Conservation (phyloP, 2,797 vertebrate species). For the Alca torda region DNA sequence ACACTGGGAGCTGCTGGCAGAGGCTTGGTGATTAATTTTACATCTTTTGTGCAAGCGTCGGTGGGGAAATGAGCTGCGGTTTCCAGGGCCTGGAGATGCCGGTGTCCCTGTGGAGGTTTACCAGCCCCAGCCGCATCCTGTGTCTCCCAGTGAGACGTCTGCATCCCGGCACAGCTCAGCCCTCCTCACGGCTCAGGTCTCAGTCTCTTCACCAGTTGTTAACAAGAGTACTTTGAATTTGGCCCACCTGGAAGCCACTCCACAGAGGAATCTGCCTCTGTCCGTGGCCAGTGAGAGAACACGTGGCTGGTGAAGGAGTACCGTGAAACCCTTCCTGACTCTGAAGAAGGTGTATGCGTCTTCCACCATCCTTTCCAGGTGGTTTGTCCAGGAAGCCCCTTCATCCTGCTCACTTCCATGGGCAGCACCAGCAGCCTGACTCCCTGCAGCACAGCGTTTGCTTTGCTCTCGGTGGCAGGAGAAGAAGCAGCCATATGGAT, state of each 20-base stretch:
- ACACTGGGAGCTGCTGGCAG: neutral
- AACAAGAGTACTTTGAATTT: neutral
- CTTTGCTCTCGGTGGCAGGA: neutral
- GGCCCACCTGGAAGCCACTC: neutral
- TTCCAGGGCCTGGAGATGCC: neutral
- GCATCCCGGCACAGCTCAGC: neutral
- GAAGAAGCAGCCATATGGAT: neutral
- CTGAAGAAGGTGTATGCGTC: neutral
- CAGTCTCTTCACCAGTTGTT: neutral
- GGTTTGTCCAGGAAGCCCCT: neutral
- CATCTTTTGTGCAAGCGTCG: neutral
- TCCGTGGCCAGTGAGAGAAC: neutral
- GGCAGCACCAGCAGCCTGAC: neutral
- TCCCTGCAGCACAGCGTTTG: neutral
- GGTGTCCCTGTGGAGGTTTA: rapidly evolving
- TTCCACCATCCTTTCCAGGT: neutral
- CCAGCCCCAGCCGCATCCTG: rapidly evolving
- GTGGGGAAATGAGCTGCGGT: neutral
- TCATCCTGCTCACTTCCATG: neutral
- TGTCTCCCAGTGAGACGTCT: neutral
- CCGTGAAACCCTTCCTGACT: neutral
- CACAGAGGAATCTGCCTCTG: neutral
- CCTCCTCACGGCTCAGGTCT: neutral
- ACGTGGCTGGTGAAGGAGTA: rapidly evolving
- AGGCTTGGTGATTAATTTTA: neutral